phyloP scores from a whole-genome alignment of 30 jellyfish, hydroid and myxozoan species.

The Phacellophora camtschatica region DNA sequence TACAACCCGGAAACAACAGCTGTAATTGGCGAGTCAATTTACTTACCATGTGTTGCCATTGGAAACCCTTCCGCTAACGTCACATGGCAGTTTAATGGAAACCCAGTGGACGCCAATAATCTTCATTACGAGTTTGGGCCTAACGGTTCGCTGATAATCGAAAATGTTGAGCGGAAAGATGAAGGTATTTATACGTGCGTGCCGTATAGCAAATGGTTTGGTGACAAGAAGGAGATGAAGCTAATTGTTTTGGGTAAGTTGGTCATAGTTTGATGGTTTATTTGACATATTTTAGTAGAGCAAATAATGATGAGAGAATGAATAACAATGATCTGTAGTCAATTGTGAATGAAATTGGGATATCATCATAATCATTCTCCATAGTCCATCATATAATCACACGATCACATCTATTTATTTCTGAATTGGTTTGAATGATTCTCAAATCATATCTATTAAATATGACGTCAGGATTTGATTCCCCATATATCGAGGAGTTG shows the following conservation, averaged over 20 bases:
- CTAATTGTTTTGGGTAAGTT: slow-evolving; percentile 75
- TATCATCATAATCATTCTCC: too few relatives aligned
- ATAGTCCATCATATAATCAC: too few relatives aligned
- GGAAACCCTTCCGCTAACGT: slow-evolving; percentile 97
- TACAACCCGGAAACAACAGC: slow-evolving; percentile 55
- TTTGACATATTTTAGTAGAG: too few relatives aligned
- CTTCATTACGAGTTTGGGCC: slow-evolving; percentile 47
- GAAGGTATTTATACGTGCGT: slow-evolving; percentile 87
- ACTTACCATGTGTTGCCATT: slow-evolving; percentile 89
- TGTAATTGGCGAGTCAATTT: slow-evolving; percentile 50
- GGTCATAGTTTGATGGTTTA: too few relatives aligned
- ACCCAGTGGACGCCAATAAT: neutral
- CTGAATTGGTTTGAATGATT: too few relatives aligned
- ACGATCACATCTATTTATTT: too few relatives aligned
- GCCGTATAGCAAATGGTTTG: slow-evolving; percentile 80
- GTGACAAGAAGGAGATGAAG: slow-evolving; percentile 56
- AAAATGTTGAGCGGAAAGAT: slow-evolving; percentile 58
- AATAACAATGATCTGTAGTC: too few relatives aligned
- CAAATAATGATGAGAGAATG: too few relatives aligned
- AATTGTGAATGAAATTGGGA: too few relatives aligned
- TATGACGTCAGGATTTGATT: too few relatives aligned
- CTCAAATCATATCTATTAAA: too few relatives aligned
- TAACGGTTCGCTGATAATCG: slow-evolving; percentile 85
- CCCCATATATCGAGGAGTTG: too few relatives aligned
- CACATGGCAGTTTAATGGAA: slow-evolving; percentile 77